These are phyloP conservation scores for Acanthisitta chloris DNA, from an alignment of 2,113 vertebrate species.

Conservation along the genomic window DNA sequence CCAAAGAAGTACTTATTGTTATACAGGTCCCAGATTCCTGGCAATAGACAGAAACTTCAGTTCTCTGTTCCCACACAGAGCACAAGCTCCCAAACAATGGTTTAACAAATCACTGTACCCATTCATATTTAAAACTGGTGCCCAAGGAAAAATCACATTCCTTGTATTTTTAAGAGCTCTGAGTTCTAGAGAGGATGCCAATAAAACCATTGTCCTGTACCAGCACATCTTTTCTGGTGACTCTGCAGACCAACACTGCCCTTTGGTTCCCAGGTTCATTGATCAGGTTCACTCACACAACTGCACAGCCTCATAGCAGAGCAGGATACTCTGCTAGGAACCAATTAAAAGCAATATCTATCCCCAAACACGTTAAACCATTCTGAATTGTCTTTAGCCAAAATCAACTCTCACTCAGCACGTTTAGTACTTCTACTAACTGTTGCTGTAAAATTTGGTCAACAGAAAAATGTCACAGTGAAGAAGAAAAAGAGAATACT, in stretches of 20 bases:
- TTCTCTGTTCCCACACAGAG: neutral
- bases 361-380: neutral
- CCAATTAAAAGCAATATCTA: neutral
- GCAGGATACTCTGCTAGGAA: neutral
- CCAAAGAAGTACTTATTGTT: neutral
- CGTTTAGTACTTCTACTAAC: neutral
- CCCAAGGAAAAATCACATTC: neutral
- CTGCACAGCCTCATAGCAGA: neutral
- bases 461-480: neutral
- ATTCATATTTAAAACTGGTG: neutral
- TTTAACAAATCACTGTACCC: neutral
- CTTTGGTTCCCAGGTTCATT: neutral
- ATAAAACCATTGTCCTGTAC: neutral
- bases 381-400: neutral
- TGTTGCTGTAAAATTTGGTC: neutral
- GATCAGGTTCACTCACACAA: neutral
- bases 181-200: neutral
- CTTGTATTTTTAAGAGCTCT: neutral
- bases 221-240: neutral
- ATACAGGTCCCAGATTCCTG: neutral
- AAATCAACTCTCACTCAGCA: neutral
- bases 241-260: neutral
- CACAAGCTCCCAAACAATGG: neutral
- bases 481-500: neutral
- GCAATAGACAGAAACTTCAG: neutral